Conservation (phyloP, 2,888 invertebrate genomes). For the Acleris literana region DNA sequence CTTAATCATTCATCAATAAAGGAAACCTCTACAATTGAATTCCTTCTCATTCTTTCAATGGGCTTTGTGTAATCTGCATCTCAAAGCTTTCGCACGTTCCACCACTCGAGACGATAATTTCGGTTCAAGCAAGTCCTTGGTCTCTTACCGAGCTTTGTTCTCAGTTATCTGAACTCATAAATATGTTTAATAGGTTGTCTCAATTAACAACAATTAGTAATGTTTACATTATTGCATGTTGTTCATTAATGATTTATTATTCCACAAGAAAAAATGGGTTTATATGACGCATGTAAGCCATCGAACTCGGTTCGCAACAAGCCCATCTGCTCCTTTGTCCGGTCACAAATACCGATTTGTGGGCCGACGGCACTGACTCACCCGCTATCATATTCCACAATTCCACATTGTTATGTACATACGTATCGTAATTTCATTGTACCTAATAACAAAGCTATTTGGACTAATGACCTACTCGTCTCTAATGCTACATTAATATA, state of each 20-base stretch:
- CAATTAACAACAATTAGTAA: conserved; percentile 14
- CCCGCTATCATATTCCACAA: conserved; percentile 62
- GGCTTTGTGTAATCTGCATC: background rate
- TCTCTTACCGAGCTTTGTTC: conserved; percentile 6
- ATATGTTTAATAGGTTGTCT: conserved; percentile 9
- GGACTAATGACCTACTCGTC: conserved; percentile 8
- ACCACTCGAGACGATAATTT: too few species aligned
- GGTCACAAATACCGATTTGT: conserved; percentile 66
- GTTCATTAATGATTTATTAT: background rate
- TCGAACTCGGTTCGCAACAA: conserved; percentile 63
- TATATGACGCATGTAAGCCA: conserved; percentile 66
- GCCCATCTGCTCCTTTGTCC: conserved; percentile 70
- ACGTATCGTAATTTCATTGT: conserved; percentile 14
- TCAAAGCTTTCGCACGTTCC: conserved; percentile 5
- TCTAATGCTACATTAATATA: too few species aligned
- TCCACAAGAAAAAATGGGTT: conserved; percentile 36
- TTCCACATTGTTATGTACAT: conserved; percentile 42
- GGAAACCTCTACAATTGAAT: background rate
- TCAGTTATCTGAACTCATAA: conserved; percentile 23
- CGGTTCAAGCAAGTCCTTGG: conserved; percentile 5
- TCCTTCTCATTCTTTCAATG: background rate
- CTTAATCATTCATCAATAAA: too few species aligned
- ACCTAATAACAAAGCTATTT: conserved; percentile 17
- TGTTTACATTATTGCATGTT: conserved; percentile 1
- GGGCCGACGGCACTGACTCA: conserved; percentile 70